Base-by-base conservation (phyloP, 2,888 invertebrate genomes). In the Lapara coniferarum region DNA sequence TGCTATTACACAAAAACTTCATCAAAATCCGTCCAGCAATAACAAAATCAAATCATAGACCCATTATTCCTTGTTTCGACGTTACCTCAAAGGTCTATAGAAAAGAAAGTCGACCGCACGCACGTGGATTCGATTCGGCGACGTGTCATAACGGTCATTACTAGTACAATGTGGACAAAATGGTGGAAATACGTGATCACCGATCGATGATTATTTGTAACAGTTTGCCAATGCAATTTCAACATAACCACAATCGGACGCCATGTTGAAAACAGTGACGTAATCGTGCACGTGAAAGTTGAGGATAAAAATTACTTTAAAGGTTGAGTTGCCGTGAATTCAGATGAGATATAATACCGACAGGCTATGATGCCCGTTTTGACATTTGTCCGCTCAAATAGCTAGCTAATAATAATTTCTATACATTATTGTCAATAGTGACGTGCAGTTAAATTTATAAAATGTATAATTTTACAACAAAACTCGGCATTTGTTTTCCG, bases 171-270 rank as follows among this genome's bases (percentile, higher is more conserved):
- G 72, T 70, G 46, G 70, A 66, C 70, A 74, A 59, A 66, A 67
- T 72, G 70, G 68, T 73, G 71, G 75, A 63, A 81, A 72, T 83
- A 85, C 84, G 84, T 86, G 84, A 75, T 70, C 71, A 69, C 19
- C 71, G 57, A 66, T 70, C 67, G 58, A 68, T 67, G 68, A 76
- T 74, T 59, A 69, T 58, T 73, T 71, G 30, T 44, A 19, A 58
- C 58, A 69, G 70, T 81, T 78, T 71, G 37, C 76, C 77, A 85
- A 86, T 67, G 58, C n/a, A 82, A 77, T 85, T 82, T 82, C 86
- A 71, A 80, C 84, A 85, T 66, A 83, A 75, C 75, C 71, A 68
- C 78, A 72, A 70, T 67, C 13, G 66, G 0, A 55, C 55, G 55
- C 0, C 55, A 68, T 74, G 71, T 83, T 80, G 13, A 14, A 63